These are phyloP conservation scores for Ptychobarbus kaznakovi DNA, from an alignment of 2,797 vertebrate genomes.

Conservation along the genomic window DNA sequence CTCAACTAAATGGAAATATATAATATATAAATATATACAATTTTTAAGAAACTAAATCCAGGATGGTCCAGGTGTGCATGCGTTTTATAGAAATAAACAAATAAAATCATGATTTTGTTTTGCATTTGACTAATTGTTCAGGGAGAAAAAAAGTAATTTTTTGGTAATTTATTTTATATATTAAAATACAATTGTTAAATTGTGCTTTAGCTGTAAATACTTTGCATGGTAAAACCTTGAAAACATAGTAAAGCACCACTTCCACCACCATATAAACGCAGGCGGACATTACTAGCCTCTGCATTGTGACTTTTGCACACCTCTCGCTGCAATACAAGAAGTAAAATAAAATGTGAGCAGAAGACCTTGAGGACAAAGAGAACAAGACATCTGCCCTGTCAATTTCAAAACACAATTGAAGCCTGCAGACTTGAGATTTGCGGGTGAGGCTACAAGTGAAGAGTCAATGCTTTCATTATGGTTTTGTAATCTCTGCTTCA, in stretches of 20 bases:
- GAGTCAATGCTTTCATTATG: constrained; percentile 38
- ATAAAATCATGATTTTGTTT: neutral
- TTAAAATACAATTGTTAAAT: neutral
- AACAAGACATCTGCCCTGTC: constrained; percentile 16
- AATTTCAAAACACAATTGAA: constrained; percentile 16
- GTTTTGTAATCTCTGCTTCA: constrained; percentile 31
- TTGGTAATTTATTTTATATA: neutral
- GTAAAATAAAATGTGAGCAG: constrained; percentile 4
- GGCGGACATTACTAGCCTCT: neutral
- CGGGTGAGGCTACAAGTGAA: constrained; percentile 27
- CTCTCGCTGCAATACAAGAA: neutral
- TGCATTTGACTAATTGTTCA: neutral
- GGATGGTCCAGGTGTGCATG: neutral
- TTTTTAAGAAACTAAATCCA: neutral
- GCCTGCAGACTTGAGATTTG: constrained; percentile 15
- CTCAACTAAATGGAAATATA: neutral
- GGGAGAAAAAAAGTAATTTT: neutral
- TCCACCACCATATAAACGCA: neutral
- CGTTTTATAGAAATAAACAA: neutral
- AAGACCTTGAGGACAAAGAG: constrained; percentile 15
- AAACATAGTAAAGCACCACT: neutral
- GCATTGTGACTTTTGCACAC: neutral
- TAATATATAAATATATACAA: neutral
- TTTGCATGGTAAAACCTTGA: neutral
- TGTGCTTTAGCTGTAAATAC: neutral